Evolutionary conservation across 2,113 vertebrate genomes (phyloP).

Genomic region (Dromiciops gliroides): DNA sequence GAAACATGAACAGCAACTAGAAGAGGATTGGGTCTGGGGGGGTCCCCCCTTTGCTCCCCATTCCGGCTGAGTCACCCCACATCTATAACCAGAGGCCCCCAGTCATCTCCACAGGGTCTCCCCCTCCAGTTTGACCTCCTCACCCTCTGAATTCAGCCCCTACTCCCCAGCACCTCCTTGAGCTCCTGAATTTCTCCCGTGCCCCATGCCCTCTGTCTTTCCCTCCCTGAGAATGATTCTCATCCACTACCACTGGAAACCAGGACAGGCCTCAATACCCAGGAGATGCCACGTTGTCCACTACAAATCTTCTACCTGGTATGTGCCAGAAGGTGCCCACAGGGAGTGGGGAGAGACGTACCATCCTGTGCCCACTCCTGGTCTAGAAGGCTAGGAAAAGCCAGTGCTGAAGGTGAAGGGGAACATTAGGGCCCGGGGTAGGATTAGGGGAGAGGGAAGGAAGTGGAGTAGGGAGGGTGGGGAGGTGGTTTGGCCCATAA

Average conservation of each 20-base stretch:
- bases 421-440: conserved; percentile 9
- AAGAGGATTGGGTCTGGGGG: not conserved
- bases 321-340: not conserved
- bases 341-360: not conserved
- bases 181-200: not conserved
- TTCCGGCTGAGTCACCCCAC: conserved; percentile 62
- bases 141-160: not conserved
- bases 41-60: not conserved
- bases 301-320: not conserved
- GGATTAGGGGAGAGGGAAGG: conserved; percentile 6
- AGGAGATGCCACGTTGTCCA: not conserved
- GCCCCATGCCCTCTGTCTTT: not conserved
- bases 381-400: not conserved
- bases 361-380: not conserved
- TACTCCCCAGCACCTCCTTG: not conserved
- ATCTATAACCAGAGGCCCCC: conserved; percentile 53
- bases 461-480: not conserved
- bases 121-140: not conserved
- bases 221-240: not conserved
- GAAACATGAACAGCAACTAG: not conserved
- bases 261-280: not conserved
- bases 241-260: not conserved
- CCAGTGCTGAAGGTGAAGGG: not conserved
- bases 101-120: conserved; percentile 48
- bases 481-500: conserved; percentile 71